Evolutionary conservation across 92 coral and sea anemone species (phyloP).

Genomic region (Virgularia gustaviana): DNA sequence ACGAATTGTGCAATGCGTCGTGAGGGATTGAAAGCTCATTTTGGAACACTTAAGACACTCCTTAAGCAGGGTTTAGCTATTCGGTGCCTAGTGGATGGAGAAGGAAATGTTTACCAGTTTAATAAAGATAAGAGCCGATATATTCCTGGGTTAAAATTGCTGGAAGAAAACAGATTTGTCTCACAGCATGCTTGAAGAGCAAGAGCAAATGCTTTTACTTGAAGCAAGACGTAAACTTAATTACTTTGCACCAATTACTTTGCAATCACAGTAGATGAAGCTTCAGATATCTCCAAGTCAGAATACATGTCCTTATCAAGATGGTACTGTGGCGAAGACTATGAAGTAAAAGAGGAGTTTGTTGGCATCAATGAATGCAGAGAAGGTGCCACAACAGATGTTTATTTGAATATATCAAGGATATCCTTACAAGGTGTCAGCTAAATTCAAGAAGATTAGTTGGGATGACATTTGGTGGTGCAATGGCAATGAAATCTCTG

Average conservation of each 20-base stretch:
- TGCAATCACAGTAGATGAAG: conserved; percentile 13
- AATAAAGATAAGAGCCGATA: conserved; percentile 12
- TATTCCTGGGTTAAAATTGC: conserved; percentile 17
- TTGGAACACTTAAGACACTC: conserved; percentile 25
- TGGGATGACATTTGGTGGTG: conserved; percentile 28
- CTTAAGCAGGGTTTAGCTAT: conserved; percentile 5
- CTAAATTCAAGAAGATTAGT: background rate
- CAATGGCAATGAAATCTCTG: conserved; percentile 20
- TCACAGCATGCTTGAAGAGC: conserved; percentile 17
- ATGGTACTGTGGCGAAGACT: conserved; percentile 5
- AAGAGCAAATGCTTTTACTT: conserved; percentile 11
- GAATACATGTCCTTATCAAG: conserved; percentile 25
- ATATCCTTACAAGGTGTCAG: conserved; percentile 6
- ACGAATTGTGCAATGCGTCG: background rate
- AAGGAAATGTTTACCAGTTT: conserved; percentile 23
- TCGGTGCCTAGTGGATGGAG: conserved; percentile 1
- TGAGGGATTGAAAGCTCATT: conserved; percentile 6
- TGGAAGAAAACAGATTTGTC: conserved; percentile 12
- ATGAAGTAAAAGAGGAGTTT: conserved; percentile 21
- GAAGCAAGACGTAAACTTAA: background rate
- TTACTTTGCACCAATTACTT: background rate
- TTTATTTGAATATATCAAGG: conserved; percentile 13
- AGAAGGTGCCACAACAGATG: background rate
- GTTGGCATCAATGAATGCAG: conserved; percentile 20
- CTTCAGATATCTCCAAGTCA: conserved; percentile 21